Base-by-base conservation (phyloP, 1,140 invertebrate species). In the Bombus superbus region DNA sequence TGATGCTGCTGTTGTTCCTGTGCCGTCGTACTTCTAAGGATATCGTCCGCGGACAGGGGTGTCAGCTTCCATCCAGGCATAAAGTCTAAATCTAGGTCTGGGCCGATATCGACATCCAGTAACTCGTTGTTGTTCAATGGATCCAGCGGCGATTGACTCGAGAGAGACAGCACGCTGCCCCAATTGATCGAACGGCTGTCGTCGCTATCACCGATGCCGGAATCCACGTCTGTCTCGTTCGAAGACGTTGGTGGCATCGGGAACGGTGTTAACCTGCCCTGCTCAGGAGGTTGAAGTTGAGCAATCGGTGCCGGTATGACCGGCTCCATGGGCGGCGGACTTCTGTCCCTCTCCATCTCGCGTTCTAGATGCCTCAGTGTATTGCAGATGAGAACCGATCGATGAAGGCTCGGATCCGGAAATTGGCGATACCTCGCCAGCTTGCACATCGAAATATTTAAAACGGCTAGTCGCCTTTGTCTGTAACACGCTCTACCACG, bases 361-460 rank as follows among this genome's bases (percentile, higher is more conserved):
- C 97, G 96, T 95, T 99, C 98, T 88, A 99, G 97, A 91, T 97
- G 96, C 93, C 98, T 97, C 75, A 99, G 94, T 15, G 98, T 99
- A 94, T 99, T 99, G 95, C 98, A 98, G 89, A 99, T 98, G 66
- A 99, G 97, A 88, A 99, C 98, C 10, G 98, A 99, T 66, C 98
- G 97, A 80, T 98, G 96, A n/a, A 99, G 95, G 83, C 97, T 98
- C 28, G 98, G 98, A 93, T 99, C 98, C 5, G 97, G 97, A 85
- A 97, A 98, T 94, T 98, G 98, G 38, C 98, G 96, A 91, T 98
- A 98, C 91, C 98, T 96, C 86, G 98, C 98, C 82, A 99, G 95
- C 95, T 99, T 99, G 93, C 97, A 97, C 97, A 99, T 98, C 77
- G 98, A 99, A 69, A 99, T 97, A 93, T 99, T 98, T 90, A 99